Evolutionary conservation across 2,888 invertebrate species (phyloP), one percentile per base, ranked within the genome.

Genomic region (Polia nebulosa): DNA sequence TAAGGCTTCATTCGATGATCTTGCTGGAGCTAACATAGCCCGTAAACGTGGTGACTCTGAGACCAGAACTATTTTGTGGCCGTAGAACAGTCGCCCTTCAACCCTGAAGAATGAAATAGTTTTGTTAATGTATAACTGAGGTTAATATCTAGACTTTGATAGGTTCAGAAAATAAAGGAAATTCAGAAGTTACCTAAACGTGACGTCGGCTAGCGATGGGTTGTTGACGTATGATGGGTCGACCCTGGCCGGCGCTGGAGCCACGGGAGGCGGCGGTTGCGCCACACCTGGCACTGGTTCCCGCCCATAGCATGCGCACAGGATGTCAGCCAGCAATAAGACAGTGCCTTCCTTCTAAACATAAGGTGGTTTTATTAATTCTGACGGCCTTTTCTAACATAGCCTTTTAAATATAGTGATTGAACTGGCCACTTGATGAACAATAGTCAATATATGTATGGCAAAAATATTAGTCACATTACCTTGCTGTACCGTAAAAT

Each of bases 161-260:
- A 27, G 1, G 4, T 29, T 9, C 32, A 22, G 5, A 15, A 2
- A 47, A 1, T 25, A 15, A 20, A 72, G 13, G 13, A 56, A n/a
- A 5, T 49, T 49, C n/a, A n/a, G 3, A 11, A 32, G 34, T 59
- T 83, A 96, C 96, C 96, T 96, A 92, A 99, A 99, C 65, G 98
- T 98, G 34, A 99, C 98, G 90, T 99, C 99, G 83, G 98, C 98
- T 44, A 99, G 96, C 87, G 98, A 98, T 0, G 98, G 98, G 94
- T 99, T 99, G 95, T 99, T 99, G 78, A 99, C 98, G 93, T 98
- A 99, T 88, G 98, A 98, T 0, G 98, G 98, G 94, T 99, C 99
- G 82, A 99, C 98, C 71, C 98, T 96, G 0, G 98, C 98, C 0
- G 96, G 96, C 9, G 97, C 95, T 2, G 97, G 96, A 34, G 97